Evolutionary conservation across 2,797 vertebrate species (phyloP).

Genomic region (Sebastes dallii): DNA sequence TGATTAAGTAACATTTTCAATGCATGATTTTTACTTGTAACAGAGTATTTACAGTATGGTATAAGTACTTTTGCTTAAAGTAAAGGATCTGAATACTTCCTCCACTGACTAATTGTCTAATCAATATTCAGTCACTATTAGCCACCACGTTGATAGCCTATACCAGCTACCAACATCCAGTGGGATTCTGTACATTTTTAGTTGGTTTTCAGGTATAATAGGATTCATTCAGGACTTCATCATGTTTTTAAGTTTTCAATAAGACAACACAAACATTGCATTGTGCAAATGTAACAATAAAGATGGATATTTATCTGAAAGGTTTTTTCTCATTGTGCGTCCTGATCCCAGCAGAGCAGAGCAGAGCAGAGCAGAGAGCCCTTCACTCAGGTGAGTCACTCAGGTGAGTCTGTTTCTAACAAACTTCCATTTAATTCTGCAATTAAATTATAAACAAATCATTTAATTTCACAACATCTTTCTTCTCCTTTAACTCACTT

Average conservation of each 20-base stretch:
- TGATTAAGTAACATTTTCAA: neutral
- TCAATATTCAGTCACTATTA: neutral
- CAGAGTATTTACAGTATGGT: neutral
- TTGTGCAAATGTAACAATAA: neutral
- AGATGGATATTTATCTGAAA: neutral
- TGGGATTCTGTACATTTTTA: neutral
- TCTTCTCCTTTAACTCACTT: conserved; percentile 10
- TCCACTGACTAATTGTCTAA: neutral
- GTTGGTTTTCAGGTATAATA: neutral
- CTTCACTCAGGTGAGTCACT: neutral
- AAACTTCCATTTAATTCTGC: too few species aligned
- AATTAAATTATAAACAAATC: neutral
- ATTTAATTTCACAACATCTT: accelerated
- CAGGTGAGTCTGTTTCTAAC: neutral
- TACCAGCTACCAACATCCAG: neutral
- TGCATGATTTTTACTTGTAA: neutral
- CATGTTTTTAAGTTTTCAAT: neutral
- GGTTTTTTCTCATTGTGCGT: neutral
- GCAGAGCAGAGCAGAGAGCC: neutral
- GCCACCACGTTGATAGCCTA: neutral
- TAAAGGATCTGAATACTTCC: neutral
- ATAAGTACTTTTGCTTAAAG: neutral
- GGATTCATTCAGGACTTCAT: too few species aligned
- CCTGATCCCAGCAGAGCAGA: neutral
- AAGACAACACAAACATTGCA: neutral